Base-by-base conservation (phyloP, 2,797 vertebrate genomes). In the Kryptopterus vitreolus region DNA sequence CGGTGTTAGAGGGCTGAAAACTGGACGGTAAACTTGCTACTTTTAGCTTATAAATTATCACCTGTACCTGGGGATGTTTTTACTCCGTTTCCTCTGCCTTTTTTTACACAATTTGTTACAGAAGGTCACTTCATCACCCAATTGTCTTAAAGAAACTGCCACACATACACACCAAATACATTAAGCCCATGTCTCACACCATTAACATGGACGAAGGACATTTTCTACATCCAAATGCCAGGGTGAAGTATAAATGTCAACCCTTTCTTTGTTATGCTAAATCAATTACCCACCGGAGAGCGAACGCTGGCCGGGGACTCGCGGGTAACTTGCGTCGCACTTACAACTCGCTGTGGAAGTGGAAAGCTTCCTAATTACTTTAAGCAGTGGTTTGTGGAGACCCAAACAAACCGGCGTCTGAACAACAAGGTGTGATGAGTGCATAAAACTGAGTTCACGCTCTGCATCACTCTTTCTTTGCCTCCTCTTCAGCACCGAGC, bases 361-460 rank as follows among this genome's bases (percentile, higher is more conserved):
- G 84, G 89, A 90, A 91, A 88, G 91, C 90, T 90, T 85, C 85
- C 86, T 89, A 89, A 92, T 92, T 91, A 89, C 87, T 89, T 85
- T 85, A 87, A 88, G 84, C 86, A 83, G 89, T 86, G 83, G 87
- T 85, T 89, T 86, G 29, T 59, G 76, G 53, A 77, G 43, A 68
- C 78, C 61, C 75, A 85, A 89, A 90, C 87, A 87, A 82, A 72
- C 81, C 88, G 87, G 87, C 86, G 65, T 75, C 63, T 76, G 52
- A 77, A 46, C 63, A 53, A 81, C 76, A 84, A 74, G 80, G 55
- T 80, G 68, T 18, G 24, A 70, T 73, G 58, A 53, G 59, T 63
- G 61, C 81, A 79, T 35, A 38, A 69, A 75, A 63, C 65, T 76
- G 22, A 0, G 63, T 73, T 85, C 87, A 53, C 61, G 33, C 43